A percentile compares a stretch with the other conserved stretches of the same genome.
These are phyloP conservation scores for Syndactyla subalaris DNA, from an alignment of 2,797 vertebrate genomes.

Conservation along the genomic window DNA sequence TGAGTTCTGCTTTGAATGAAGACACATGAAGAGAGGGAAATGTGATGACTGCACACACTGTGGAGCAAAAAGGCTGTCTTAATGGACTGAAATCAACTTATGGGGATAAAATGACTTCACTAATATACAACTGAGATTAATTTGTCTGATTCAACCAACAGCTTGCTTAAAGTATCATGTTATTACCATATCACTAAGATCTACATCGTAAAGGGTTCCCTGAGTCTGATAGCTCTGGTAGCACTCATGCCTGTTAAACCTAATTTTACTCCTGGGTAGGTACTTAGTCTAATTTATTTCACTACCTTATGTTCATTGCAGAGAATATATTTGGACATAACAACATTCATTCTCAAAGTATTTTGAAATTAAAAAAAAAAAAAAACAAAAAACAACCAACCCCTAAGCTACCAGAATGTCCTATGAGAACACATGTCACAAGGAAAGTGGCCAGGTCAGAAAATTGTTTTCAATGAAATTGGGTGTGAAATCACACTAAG, in stretches of 20 bases:
- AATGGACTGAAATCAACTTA: slow-evolving; percentile 10
- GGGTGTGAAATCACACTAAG: not conserved
- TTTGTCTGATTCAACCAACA: not conserved
- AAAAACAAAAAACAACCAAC: not conserved
- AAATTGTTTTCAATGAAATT: slow-evolving; percentile 11
- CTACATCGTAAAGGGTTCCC: not conserved
- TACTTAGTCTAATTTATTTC: slow-evolving; percentile 51
- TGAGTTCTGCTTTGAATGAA: slow-evolving; percentile 26
- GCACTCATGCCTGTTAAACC: slow-evolving; percentile 1
- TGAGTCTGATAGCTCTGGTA: not conserved
- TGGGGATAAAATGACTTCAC: not conserved
- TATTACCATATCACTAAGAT: not conserved
- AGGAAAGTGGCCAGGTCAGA: not conserved
- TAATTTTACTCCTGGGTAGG: slow-evolving; percentile 44
- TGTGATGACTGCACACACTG: not conserved
- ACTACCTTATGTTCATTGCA: not conserved
- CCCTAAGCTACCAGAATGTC: not conserved
- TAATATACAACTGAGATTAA: not conserved
- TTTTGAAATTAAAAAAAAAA: slow-evolving; percentile 5
- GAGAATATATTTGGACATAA: slow-evolving; percentile 2
- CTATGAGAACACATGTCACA: not conserved
- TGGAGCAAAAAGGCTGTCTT: not conserved
- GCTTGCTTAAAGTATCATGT: not conserved
- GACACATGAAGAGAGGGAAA: slow-evolving; percentile 26
- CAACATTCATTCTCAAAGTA: slow-evolving; percentile 11